phyloP scores from a whole-genome alignment of 2,113 vertebrate genomes.

The Proterorhinus semilunaris region DNA sequence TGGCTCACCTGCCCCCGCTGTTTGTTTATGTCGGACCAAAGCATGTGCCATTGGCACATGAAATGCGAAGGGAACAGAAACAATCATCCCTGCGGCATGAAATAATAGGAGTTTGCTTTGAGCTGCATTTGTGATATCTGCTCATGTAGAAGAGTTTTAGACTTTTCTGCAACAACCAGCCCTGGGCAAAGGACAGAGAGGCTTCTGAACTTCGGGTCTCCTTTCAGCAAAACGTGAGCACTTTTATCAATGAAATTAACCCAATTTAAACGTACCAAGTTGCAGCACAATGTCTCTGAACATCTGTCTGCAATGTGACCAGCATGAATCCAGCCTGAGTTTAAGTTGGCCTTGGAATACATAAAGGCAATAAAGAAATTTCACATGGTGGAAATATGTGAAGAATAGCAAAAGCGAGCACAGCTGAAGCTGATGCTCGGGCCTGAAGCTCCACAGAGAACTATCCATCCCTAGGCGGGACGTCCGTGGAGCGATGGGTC shows the following conservation, averaged over 20 bases:
- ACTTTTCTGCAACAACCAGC: too few relatives aligned
- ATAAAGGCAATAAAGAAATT: constrained; percentile 27
- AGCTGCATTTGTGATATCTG: too few relatives aligned
- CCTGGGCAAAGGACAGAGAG: too few relatives aligned
- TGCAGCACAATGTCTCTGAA: constrained; percentile 10
- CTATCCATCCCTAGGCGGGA: constrained; percentile 49
- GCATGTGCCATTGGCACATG: too few relatives aligned
- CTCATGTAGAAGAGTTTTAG: too few relatives aligned
- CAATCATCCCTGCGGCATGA: too few relatives aligned
- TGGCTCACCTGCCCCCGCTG: too few relatives aligned
- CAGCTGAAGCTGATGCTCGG: constrained; percentile 30
- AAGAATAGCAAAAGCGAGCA: constrained; percentile 55
- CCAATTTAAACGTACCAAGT: neutral
- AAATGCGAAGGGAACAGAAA: too few relatives aligned
- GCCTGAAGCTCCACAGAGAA: constrained; percentile 45
- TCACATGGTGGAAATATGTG: constrained; percentile 32
- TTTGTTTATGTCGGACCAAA: too few relatives aligned
- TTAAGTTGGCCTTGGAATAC: constrained; percentile 12
- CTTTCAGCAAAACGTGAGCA: too few relatives aligned
- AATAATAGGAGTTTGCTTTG: too few relatives aligned
- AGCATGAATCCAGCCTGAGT: constrained; percentile 14
- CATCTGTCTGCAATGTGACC: constrained; percentile 40
- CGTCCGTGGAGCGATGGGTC: constrained; percentile 43
- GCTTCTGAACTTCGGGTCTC: too few relatives aligned
- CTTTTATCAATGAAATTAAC: neutral